These are phyloP conservation scores for Aleiodes testaceus DNA, from an alignment of 2,888 invertebrate genomes.

Conservation along the genomic window DNA sequence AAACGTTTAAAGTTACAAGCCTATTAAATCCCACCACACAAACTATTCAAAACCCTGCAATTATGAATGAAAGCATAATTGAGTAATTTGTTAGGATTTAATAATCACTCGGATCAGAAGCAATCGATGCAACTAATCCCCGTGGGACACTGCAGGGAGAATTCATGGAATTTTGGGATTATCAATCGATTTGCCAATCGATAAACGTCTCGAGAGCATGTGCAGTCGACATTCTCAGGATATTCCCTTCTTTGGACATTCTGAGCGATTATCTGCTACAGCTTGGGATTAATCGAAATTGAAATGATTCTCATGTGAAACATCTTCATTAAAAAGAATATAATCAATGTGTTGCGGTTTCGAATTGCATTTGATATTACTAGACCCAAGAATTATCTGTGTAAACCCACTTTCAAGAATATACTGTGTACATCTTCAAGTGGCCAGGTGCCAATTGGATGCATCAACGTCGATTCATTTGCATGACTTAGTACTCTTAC, in stretches of 20 bases:
- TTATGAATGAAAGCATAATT: slow-evolving; percentile 5
- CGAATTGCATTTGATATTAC: not conserved
- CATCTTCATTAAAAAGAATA: not conserved
- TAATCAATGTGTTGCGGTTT: slow-evolving; percentile 10
- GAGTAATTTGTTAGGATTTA: slow-evolving; percentile 3
- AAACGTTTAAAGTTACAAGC: not conserved
- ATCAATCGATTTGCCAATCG: slow-evolving; percentile 26
- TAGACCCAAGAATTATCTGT: not conserved
- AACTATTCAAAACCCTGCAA: slow-evolving; percentile 3
- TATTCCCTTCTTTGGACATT: not conserved
- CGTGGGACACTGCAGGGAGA: not conserved
- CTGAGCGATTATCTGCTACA: not conserved
- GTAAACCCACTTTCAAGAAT: slow-evolving; percentile 53
- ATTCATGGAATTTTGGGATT: not conserved
- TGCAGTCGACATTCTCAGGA: not conserved
- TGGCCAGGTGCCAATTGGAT: slow-evolving; percentile 63
- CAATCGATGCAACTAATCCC: not conserved
- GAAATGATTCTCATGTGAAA: no score
- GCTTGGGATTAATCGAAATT: no score
- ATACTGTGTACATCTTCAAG: slow-evolving; percentile 42
- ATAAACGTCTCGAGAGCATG: slow-evolving; percentile 14
- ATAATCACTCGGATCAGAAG: not conserved
- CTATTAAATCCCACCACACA: not conserved
- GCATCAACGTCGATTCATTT: slow-evolving; percentile 47
- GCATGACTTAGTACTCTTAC: slow-evolving; percentile 31